Base-by-base conservation (phyloP, 2,888 invertebrate genomes). In the Nemoura dubitans region DNA sequence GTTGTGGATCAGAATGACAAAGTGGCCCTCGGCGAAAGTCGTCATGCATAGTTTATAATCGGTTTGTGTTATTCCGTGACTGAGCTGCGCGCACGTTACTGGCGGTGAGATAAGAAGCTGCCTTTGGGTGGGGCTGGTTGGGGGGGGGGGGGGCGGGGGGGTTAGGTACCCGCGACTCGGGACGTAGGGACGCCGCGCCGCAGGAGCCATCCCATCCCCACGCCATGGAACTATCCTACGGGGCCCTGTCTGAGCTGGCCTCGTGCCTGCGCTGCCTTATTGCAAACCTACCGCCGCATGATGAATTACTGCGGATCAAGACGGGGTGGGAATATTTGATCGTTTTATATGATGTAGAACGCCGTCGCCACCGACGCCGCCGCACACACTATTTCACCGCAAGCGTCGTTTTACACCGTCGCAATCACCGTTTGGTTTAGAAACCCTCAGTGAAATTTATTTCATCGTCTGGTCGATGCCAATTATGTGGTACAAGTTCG, bases 1-100 rank as follows among this genome's bases (percentile, higher is more conserved):
- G 83, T 83, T 30, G 83, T 83, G 83, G 83, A 83, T 83, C 26
- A 36, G 83, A 83, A 83, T 83, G 83, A 83, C 83, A 83, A 83
- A 83, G 83, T 83, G 83, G 83, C 43, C 43, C 83, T 42, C 3
- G 59, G 83, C 59, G 42, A 42, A 29, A 76, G 76, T 84, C 84
- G 84, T 76, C 84, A 84, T 84, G 84, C 84, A 84, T 84, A 84
- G 59, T 84, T 84, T 84, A 84, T 84, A 76, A 76, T 84, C 84
- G 84, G 84, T 84, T 84, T 76, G 76, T 59, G 76, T 84, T 76
- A 30, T 59, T 84, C 59, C 84, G 26, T 81, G 29, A n/a, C 81
- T 81, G 78, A 78, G 26, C 27, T 26, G 78, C 5, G 26, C n/a
- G 83, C 83, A 83, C 83, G 83, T 83, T 21, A 78, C 26, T 83